These are phyloP conservation scores for Aix galericulata DNA, from an alignment of 2,113 vertebrate genomes.

Conservation along the genomic window DNA sequence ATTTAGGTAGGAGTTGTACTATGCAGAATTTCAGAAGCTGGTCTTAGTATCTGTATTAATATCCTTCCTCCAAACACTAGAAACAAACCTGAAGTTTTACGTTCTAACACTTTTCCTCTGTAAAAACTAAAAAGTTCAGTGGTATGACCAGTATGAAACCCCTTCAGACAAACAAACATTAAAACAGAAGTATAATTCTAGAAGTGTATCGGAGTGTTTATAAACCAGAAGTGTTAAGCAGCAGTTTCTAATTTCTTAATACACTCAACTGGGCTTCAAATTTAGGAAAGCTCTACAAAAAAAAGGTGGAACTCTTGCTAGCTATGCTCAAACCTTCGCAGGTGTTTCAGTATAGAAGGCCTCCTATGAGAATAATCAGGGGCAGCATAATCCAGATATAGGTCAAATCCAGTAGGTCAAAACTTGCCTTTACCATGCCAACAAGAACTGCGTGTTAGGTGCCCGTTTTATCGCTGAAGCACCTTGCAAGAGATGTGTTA, in stretches of 20 bases:
- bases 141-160: neutral
- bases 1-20: neutral
- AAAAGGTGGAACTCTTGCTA: neutral
- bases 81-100: neutral
- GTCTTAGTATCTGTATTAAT: neutral
- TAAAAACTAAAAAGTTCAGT: neutral
- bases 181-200: constrained; percentile 26
- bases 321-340: constrained; percentile 59
- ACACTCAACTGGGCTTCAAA: constrained; percentile 7
- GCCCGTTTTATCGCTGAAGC: constrained; percentile 69
- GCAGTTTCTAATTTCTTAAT: constrained; percentile 1
- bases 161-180: neutral
- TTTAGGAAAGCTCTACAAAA: constrained; percentile 36
- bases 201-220: constrained; percentile 65
- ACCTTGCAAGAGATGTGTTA: constrained; percentile 73
- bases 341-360: constrained; percentile 71
- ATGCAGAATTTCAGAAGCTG: neutral
- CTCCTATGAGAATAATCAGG: constrained; percentile 69
- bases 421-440: constrained; percentile 68
- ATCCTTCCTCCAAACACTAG: constrained; percentile 6
- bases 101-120: neutral
- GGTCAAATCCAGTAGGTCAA: constrained; percentile 57
- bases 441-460: constrained; percentile 38
- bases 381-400: constrained; percentile 45
- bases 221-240: constrained; percentile 64